Evolutionary conservation across 2,113 vertebrate genomes (phyloP).

Genomic region (Oncorhynchus keta): DNA sequence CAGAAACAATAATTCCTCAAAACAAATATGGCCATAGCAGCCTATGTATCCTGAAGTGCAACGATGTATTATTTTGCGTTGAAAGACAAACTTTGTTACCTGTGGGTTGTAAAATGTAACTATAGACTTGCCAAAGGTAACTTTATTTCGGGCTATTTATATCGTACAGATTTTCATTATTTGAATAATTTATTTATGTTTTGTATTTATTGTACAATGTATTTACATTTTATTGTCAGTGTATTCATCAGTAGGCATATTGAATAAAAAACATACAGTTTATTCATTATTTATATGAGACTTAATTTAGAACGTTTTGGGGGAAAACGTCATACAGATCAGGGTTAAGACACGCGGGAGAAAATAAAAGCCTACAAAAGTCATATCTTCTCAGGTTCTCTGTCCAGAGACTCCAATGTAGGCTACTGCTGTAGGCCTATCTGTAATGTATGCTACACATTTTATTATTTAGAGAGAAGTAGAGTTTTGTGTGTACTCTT

Average conservation of each 20-base stretch:
- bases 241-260: constrained; percentile 45
- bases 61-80: constrained; percentile 25
- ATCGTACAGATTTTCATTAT: constrained; percentile 62
- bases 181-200: constrained; percentile 69
- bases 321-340: constrained; percentile 66
- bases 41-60: constrained; percentile 31
- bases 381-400: constrained; percentile 68
- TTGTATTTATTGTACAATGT: constrained; percentile 76
- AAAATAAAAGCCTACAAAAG: constrained; percentile 48
- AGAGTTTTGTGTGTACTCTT: constrained; percentile 5
- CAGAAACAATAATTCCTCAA: constrained; percentile 30
- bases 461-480: constrained; percentile 6
- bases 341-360: constrained; percentile 38
- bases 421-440: constrained; percentile 22
- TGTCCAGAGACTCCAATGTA: constrained; percentile 35
- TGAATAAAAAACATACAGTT: constrained; percentile 40
- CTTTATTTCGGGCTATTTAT: constrained; percentile 72
- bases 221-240: constrained; percentile 71
- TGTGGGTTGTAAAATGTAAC: constrained; percentile 64
- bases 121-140: constrained; percentile 74
- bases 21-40: constrained; percentile 44
- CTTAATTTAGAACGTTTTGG: constrained; percentile 39
- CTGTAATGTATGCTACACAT: constrained; percentile 23
- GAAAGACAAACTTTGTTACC: constrained; percentile 69
- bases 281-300: constrained; percentile 60